phyloP scores from a whole-genome alignment of 1,140 invertebrate genomes.

The Drosophila miranda region DNA sequence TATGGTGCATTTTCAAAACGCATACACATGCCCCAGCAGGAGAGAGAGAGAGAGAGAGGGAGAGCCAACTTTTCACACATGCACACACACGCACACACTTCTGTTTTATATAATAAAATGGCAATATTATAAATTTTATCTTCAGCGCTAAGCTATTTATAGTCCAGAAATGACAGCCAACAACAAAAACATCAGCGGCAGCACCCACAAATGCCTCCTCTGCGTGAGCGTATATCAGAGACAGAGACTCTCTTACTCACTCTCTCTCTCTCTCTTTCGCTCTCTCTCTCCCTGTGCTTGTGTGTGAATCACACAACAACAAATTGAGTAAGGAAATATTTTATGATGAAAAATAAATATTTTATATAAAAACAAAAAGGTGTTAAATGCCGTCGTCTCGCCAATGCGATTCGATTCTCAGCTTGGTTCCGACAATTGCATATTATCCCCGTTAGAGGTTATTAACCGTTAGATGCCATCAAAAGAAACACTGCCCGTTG shows the following conservation, averaged over 20 bases:
- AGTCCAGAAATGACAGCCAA: conserved; percentile 34
- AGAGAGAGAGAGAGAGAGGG: conserved; percentile 1
- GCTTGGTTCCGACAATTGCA: background rate
- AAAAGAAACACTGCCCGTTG: too few relatives aligned
- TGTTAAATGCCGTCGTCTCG: conserved; percentile 34
- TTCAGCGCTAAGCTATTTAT: conserved; percentile 61
- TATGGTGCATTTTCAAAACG: conserved; percentile 29
- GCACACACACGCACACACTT: background rate
- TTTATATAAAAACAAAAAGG: conserved; percentile 35
- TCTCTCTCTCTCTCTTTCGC: too few relatives aligned
- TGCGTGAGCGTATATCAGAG: conserved; percentile 11
- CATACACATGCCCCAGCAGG: background rate
- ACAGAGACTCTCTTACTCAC: background rate
- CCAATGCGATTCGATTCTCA: conserved; percentile 15
- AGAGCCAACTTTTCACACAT: background rate
- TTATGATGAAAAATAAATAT: conserved; percentile 26
- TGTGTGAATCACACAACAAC: conserved; percentile 37
- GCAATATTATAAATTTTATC: conserved; percentile 64
- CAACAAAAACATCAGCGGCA: conserved; percentile 9
- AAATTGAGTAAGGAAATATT: conserved; percentile 36
- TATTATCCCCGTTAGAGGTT: too few relatives aligned
- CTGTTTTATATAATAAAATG: conserved; percentile 60
- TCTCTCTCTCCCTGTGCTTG: background rate
- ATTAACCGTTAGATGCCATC: too few relatives aligned
- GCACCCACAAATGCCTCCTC: conserved; percentile 40